Evolutionary conservation across 2,113 vertebrate genomes (phyloP), one percentile per base, ranked within the genome.

Genomic region (Xiphophorus couchianus): DNA sequence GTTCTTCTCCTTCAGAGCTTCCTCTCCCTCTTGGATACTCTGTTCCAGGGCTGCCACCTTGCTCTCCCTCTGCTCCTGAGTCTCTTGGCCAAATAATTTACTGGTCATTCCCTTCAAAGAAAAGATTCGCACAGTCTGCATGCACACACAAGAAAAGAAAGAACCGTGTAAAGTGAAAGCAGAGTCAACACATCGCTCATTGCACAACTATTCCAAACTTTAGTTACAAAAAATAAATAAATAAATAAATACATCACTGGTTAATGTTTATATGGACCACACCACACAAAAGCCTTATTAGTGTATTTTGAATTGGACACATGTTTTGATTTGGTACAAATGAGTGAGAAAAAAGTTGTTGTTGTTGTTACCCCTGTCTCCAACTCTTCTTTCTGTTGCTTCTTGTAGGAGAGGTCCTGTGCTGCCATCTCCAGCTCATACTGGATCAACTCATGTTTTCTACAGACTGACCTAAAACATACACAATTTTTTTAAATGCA

Each of bases 31-130:
- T 73, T 91, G 88, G 87, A 98, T 97, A 75, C 96, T 96, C 76
- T 96, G 95, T 77, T 97, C 96, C 81, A 98, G 91, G 61, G 94
- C 82, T 54, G 95, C 96, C 83, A 97, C 80, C 82, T 94, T 95
- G 89, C 94, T 95, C 92, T 98, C 96, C 82, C 96, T 95, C 85
- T 97, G 96, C 89, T 98, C 97, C 6, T 94, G 95, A 60, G 93
- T 96, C 91, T 98, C 97, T 88, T 97, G 96, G 69, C 97, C 97
- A 2, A 98, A 98, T 15, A 98, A 93, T 83, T 98, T 98, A 84
- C 94, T 97, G 76, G 97, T 98, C 96, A 98, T 96, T 62, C 97
- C 97, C 83, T 98, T 98, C 66, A 98, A 88, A 27, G 97, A 98
- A 86, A 98, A 98, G 0, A 96, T 95, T 69, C 96, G 95, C 71